phyloP scores from a whole-genome alignment of 2,888 invertebrate species.

The Cerceris ruficornis region DNA sequence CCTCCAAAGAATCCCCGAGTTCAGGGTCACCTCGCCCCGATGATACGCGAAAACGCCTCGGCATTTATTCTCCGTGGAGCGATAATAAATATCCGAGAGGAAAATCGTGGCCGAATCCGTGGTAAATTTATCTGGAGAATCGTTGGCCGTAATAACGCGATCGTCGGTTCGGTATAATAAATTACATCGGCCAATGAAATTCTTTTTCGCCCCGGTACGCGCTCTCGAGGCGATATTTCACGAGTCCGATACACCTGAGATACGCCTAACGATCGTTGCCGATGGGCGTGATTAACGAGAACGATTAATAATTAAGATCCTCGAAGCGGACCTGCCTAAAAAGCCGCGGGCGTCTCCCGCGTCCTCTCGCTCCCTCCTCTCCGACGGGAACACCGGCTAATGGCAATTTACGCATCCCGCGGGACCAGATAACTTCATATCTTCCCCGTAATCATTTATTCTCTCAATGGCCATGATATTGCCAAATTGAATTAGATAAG shows the following conservation, averaged over 20 bases:
- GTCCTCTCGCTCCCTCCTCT: conserved; percentile 54
- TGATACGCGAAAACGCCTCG: no score
- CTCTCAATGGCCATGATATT: conserved; percentile 79
- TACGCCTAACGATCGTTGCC: conserved; percentile 49
- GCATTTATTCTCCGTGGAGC: no score
- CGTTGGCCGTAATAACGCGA: no score
- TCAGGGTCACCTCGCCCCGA: no score
- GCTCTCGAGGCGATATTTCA: conserved; percentile 1
- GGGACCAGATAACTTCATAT: conserved; percentile 81
- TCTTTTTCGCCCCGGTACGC: no score
- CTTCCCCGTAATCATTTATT: conserved; percentile 80
- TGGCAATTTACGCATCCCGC: conserved; percentile 81
- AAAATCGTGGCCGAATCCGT: no score
- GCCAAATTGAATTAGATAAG: conserved; percentile 81
- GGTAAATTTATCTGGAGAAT: no score
- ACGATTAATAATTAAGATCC: conserved; percentile 79
- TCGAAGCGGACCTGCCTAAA: conserved; percentile 55
- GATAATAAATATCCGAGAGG: no score
- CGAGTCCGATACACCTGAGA: conserved; percentile 13
- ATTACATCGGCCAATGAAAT: no score
- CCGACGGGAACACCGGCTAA: conserved; percentile 68
- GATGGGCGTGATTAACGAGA: conserved; percentile 66
- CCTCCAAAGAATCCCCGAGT: no score
- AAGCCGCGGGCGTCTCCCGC: conserved; percentile 64
- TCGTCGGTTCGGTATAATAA: no score